Evolutionary conservation across 30 jellyfish, hydroid and myxozoan species (phyloP).

Genomic region (Euphysa ruthae): DNA sequence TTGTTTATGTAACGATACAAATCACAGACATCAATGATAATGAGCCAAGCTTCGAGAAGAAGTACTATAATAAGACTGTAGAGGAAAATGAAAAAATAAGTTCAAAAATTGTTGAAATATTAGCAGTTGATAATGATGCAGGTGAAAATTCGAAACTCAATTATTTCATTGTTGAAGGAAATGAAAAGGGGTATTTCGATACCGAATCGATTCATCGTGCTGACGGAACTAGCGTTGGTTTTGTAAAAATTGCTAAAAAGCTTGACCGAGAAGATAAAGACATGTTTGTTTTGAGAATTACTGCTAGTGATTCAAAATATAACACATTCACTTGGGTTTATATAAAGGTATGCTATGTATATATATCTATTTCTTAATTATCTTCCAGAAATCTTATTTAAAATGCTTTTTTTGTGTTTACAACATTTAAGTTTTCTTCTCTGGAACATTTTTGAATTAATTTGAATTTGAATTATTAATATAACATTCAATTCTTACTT

Average conservation of each 20-base stretch:
- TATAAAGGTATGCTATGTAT: conserved; percentile 45
- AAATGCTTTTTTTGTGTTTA: no score
- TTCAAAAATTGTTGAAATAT: conserved; percentile 28
- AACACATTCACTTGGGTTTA: conserved; percentile 43
- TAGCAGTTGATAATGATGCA: conserved; percentile 79
- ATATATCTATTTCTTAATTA: no score
- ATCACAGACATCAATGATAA: conserved; percentile 78
- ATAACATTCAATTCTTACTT: no score
- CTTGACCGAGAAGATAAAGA: conserved; percentile 78
- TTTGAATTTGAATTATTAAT: no score
- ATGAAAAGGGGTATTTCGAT: conserved; percentile 76
- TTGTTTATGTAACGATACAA: conserved; percentile 57
- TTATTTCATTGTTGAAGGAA: conserved; percentile 73
- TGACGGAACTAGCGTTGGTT: conserved; percentile 67
- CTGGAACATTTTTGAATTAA: no score
- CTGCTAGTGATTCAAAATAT: conserved; percentile 75
- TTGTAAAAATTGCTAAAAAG: conserved; percentile 58
- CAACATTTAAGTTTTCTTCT: no score
- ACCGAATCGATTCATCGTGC: conserved; percentile 61
- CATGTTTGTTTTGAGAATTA: conserved; percentile 42
- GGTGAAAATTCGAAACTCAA: conserved; percentile 82
- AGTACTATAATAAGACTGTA: conserved; percentile 32
- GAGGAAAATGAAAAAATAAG: conserved; percentile 47
- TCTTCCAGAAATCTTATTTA: no score
- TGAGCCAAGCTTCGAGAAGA: conserved; percentile 44